Base-by-base conservation (phyloP, 2,888 invertebrate species). In the Rhingia rostrata region DNA sequence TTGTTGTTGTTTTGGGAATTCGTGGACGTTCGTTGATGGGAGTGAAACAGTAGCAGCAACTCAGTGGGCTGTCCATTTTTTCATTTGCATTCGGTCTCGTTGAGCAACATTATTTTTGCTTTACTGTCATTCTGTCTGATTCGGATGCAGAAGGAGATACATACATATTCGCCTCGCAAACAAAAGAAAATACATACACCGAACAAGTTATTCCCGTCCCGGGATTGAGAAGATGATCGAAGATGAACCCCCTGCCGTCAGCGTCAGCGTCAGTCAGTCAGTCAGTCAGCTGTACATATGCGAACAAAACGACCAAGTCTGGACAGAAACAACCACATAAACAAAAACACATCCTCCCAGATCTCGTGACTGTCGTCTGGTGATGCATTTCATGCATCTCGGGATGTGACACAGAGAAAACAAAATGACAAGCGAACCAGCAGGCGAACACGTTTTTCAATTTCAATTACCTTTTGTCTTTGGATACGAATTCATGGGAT, bases 31-130 rank as follows among this genome's bases (percentile, higher is more conserved):
- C 43, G 9, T 12, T 22, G 45, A 22, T 6, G 35, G 37, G 14
- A 6, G 41, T 45, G 61, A 73, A 63, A 69, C 79, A 79, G 69
- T 63, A 70, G 84, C 74, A 60, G 64, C 69, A 80, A 61, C 74
- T 84, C 83, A 84, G 79, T 84, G 83, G 83, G 83, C 69, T 84
- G 83, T 79, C 79, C 79, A 47, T 79, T 79, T n/a, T 53, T 39
- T 58, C 73, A 84, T 84, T 84, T 84, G 73, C 67, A 79, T 83
- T 81, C 12, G 56, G 7, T 49, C 51, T 60, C 14, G 9, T 67
- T 30, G 12, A 6, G 43, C 3, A 12, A 51, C 4, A 14, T 32
- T 74, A 54, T 47, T 67, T 51, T 14, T 9, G 37, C 60, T 73
- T 67, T 58, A 72, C 56, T 78, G 73, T 67, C 77, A 73, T 83